These are phyloP conservation scores for Odontocerum albicorne DNA, from an alignment of 2,888 invertebrate species.

Conservation along the genomic window DNA sequence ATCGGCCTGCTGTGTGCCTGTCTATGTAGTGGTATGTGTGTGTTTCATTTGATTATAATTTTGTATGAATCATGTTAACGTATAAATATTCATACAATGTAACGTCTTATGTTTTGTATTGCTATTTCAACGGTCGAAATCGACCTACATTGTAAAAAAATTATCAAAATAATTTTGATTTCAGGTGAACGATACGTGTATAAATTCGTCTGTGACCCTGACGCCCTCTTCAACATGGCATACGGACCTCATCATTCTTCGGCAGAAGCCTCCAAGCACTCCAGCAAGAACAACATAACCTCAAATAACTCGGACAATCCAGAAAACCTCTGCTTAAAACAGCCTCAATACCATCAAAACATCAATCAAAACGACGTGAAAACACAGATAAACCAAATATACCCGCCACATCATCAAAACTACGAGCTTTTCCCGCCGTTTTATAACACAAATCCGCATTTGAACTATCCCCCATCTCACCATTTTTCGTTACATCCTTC, in stretches of 20 bases:
- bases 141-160: no score
- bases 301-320: conserved; percentile 24
- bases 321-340: conserved; percentile 30
- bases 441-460: conserved; percentile 27
- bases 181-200: conserved; percentile 93
- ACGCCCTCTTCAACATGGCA: conserved; percentile 85
- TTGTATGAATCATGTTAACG: no score
- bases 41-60: no score
- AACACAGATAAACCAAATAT: conserved; percentile 7
- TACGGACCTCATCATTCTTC: conserved; percentile 49
- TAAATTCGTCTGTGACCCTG: conserved; percentile 95
- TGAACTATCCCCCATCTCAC: conserved; percentile 16
- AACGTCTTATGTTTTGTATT: no score
- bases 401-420: conserved; percentile 25
- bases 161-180: no score
- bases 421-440: conserved; percentile 30
- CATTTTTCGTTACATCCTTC: conserved; percentile 24
- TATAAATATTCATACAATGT: no score
- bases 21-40: no score
- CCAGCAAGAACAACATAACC: conserved; percentile 6
- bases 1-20: no score
- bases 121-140: no score
- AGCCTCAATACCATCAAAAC: conserved; percentile 12
- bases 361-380: neutral
- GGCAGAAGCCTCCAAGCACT: conserved; percentile 36